phyloP scores from a whole-genome alignment of 2,888 invertebrate genomes.

The Heliconius ismenius region DNA sequence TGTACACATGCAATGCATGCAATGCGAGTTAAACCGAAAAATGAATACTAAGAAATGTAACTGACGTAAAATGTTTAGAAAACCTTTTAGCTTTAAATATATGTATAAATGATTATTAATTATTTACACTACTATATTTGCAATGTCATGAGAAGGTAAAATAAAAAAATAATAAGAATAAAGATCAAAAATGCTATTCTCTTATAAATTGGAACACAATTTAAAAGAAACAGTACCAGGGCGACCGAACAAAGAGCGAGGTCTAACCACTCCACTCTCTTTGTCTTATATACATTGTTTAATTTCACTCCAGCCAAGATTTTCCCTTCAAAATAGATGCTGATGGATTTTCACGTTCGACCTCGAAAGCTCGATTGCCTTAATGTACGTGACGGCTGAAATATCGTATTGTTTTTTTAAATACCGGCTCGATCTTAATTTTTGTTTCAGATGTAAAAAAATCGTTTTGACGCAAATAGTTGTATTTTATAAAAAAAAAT shows the following conservation, averaged over 20 bases:
- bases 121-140: too few species aligned
- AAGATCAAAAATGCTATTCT: not conserved
- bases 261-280: conserved; percentile 65
- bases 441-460: not conserved
- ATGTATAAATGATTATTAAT: too few species aligned
- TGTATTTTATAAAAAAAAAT: too few species aligned
- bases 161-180: not conserved
- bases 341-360: conserved; percentile 29
- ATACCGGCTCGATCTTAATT: not conserved
- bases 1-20: too few species aligned
- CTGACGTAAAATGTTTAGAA: too few species aligned
- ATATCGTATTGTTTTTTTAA: conserved; percentile 12
- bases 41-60: too few species aligned
- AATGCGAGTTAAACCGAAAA: too few species aligned
- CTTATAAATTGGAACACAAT: conserved; percentile 44
- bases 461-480: not conserved
- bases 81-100: too few species aligned
- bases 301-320: conserved; percentile 38
- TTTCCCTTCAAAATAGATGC: conserved; percentile 30
- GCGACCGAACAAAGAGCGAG: conserved; percentile 68
- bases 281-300: conserved; percentile 74
- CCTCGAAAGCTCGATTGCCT: conserved; percentile 25
- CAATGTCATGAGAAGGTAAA: too few species aligned
- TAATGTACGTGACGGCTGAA: conserved; percentile 25
- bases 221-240: conserved; percentile 63